These are phyloP conservation scores for Scomber scombrus DNA, from an alignment of 2,113 vertebrate species.

Conservation along the genomic window DNA sequence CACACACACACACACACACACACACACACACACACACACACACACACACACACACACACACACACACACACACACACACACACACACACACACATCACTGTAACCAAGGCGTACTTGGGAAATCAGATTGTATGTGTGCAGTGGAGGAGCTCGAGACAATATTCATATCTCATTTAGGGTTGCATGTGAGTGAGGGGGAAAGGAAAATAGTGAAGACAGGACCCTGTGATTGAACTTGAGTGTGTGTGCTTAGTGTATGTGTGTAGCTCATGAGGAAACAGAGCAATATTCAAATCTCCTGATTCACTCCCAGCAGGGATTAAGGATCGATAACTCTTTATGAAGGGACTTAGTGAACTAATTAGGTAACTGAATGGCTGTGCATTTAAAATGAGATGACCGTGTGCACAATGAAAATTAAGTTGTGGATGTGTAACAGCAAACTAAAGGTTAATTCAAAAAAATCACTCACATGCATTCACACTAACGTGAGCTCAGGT, in stretches of 20 bases:
- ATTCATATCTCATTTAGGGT: slow-evolving; percentile 62
- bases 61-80: slow-evolving; percentile 10
- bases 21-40: not conserved
- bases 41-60: not conserved
- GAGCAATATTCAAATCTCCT: slow-evolving; percentile 52
- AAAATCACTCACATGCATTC: slow-evolving; percentile 1
- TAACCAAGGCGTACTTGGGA: slow-evolving; percentile 28
- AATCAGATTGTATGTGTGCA: slow-evolving; percentile 40
- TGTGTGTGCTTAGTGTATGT: slow-evolving; percentile 11
- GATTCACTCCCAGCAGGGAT: slow-evolving; percentile 60
- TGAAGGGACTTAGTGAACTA: slow-evolving; percentile 75
- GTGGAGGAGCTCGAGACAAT: slow-evolving; percentile 35
- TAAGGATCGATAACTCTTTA: slow-evolving; percentile 75
- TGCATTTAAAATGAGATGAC: slow-evolving; percentile 65
- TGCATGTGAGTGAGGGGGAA: not conserved
- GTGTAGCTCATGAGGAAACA: slow-evolving; percentile 30
- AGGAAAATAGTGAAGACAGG: slow-evolving; percentile 17
- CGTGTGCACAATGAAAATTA: slow-evolving; percentile 55
- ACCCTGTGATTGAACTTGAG: slow-evolving; percentile 19
- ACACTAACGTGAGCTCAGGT: slow-evolving; percentile 48
- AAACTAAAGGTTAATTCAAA: slow-evolving; percentile 54
- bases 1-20: slow-evolving; percentile 3
- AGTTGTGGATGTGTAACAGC: slow-evolving; percentile 37
- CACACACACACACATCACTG: not conserved
- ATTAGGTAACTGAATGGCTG: slow-evolving; percentile 66